A percentile compares a stretch with the other conserved stretches of the same genome.
Evolutionary conservation across 2,797 vertebrate species (phyloP).

Genomic region (Pangasius djambal): DNA sequence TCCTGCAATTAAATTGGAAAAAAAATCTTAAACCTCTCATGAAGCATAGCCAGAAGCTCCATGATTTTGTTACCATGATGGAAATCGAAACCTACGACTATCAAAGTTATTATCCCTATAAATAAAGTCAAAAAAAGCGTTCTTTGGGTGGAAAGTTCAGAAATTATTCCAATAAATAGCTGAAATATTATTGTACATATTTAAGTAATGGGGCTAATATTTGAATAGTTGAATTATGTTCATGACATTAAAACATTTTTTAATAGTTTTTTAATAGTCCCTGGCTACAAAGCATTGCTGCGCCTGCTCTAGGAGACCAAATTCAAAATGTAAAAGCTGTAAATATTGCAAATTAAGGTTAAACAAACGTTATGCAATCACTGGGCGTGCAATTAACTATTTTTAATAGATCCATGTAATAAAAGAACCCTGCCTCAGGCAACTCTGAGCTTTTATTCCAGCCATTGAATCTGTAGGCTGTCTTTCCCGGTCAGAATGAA

Average conservation of each 20-base stretch:
- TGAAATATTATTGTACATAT: background rate
- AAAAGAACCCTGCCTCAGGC: slow-evolving; percentile 4
- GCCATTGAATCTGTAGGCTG: background rate
- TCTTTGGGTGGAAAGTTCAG: background rate
- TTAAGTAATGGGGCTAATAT: background rate
- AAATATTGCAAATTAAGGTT: background rate
- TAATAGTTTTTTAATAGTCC: background rate
- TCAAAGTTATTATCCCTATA: background rate
- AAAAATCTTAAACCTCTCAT: background rate
- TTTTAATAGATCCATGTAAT: background rate
- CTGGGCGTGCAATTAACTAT: background rate
- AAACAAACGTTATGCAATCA: background rate
- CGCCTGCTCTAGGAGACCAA: background rate
- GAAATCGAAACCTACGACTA: background rate
- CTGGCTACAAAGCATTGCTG: background rate
- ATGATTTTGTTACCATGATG: background rate
- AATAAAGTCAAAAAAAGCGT: background rate
- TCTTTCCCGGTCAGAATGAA: slow-evolving; percentile 2
- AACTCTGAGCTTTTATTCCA: background rate
- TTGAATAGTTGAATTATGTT: background rate
- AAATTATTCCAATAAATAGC: background rate
- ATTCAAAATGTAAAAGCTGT: background rate
- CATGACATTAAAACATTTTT: background rate
- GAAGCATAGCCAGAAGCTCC: background rate
- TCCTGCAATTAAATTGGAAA: background rate